Percentiles rank a stretch among this genome's conserved stretches.
phyloP scores from a whole-genome alignment of 2,797 vertebrate genomes.

The Sebastes dallii region DNA sequence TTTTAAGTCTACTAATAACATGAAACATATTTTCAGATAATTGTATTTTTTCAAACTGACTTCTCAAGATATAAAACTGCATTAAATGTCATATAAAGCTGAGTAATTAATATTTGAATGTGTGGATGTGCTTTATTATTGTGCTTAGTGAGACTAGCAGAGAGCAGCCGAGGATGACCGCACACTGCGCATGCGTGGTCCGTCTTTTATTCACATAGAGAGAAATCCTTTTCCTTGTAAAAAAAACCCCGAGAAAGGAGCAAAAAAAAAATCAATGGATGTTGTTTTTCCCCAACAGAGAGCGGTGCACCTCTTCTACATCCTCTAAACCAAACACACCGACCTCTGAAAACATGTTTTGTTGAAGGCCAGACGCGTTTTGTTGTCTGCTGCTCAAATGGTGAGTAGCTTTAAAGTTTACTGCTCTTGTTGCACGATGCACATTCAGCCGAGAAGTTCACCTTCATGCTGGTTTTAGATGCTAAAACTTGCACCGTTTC shows the following conservation, averaged over 20 bases:
- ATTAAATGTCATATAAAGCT: not conserved
- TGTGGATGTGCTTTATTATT: not conserved
- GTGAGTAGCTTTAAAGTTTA: conserved; percentile 75
- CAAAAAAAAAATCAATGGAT: conserved; percentile 34
- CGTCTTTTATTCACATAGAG: conserved; percentile 41
- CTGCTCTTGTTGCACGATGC: conserved; percentile 34
- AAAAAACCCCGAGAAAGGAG: conserved; percentile 47
- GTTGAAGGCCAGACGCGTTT: conserved; percentile 6
- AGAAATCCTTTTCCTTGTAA: conserved; percentile 66
- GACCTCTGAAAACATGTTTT: conserved; percentile 1
- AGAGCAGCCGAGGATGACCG: conserved; percentile 12
- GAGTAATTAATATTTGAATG: not conserved
- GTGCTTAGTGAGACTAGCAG: not conserved
- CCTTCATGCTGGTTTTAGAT: not conserved
- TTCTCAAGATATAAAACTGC: not conserved
- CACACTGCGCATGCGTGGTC: conserved; percentile 70
- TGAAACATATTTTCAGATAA: not conserved
- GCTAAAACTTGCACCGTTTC: rapidly evolving
- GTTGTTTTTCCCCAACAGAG: not conserved
- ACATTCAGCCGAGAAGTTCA: conserved; percentile 12
- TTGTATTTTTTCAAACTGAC: not conserved
- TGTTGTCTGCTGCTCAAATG: conserved; percentile 71
- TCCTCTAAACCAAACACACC: not conserved
- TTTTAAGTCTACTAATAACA: not conserved
- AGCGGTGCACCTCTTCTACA: not conserved